Percentiles rank a stretch among this genome's conserved stretches.
Evolutionary conservation across 2,888 invertebrate species (phyloP).

Genomic region (Drosophila mimica): DNA sequence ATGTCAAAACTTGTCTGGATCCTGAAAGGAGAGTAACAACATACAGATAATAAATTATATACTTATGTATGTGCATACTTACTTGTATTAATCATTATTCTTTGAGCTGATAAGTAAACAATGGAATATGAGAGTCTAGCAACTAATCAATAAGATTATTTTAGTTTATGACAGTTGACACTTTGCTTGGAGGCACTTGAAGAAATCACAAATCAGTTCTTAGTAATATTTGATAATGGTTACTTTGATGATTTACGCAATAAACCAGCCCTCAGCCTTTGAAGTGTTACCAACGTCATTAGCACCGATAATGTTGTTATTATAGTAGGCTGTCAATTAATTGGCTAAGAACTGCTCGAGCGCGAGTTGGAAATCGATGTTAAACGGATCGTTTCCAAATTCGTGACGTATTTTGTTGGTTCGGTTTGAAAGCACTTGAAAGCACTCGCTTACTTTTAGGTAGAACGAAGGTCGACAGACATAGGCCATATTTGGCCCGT

Average conservation of each 20-base stretch:
- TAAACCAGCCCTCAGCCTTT: not conserved
- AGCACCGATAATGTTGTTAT: not conserved
- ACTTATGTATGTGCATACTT: too few relatives aligned
- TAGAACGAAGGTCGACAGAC: too few relatives aligned
- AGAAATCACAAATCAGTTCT: not conserved
- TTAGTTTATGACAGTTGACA: not conserved
- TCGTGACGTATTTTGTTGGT: not conserved
- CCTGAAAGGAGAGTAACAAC: slow-evolving; percentile 16
- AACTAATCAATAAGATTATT: slow-evolving; percentile 36
- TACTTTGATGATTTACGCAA: not conserved
- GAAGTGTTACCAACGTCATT: not conserved
- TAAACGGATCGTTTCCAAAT: not conserved
- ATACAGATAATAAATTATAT: too few relatives aligned
- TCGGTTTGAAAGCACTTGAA: too few relatives aligned
- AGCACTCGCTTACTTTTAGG: too few relatives aligned
- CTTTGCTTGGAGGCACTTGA: slow-evolving; percentile 23
- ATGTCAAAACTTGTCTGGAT: slow-evolving; percentile 16
- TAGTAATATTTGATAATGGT: not conserved
- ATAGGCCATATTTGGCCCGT: too few relatives aligned
- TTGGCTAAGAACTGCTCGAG: not conserved
- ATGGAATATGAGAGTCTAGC: not conserved
- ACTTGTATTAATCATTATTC: slow-evolving; percentile 14
- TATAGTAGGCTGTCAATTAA: not conserved
- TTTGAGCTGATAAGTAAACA: slow-evolving; percentile 32
- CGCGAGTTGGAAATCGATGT: not conserved